These are phyloP conservation scores for Elephantulus edwardii DNA, from an alignment of 2,113 vertebrate species.

Conservation along the genomic window DNA sequence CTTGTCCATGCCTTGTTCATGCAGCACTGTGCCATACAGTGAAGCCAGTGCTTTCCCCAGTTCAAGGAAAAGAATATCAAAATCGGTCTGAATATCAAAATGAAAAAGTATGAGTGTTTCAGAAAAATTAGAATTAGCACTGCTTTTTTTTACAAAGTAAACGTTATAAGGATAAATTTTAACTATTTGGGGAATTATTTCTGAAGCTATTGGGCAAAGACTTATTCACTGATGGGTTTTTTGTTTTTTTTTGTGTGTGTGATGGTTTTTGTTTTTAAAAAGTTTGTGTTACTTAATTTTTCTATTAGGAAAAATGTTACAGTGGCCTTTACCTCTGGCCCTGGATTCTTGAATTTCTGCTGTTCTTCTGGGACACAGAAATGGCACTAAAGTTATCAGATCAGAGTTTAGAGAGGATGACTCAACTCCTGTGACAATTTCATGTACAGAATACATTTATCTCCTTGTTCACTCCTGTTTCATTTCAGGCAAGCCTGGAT, in stretches of 20 bases:
- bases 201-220: not conserved
- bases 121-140: not conserved
- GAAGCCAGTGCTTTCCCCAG: too few relatives aligned
- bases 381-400: slow-evolving; percentile 13
- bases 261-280: not conserved
- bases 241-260: too few relatives aligned
- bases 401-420: slow-evolving; percentile 21
- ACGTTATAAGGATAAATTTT: not conserved
- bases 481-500: not conserved
- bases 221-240: not conserved
- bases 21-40: too few relatives aligned
- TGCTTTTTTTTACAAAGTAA: slow-evolving; percentile 8
- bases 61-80: too few relatives aligned
- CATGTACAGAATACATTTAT: not conserved
- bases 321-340: not conserved
- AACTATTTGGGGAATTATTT: not conserved
- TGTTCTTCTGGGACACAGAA: not conserved
- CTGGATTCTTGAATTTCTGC: not conserved
- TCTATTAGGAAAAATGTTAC: not conserved
- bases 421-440: not conserved
- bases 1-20: too few relatives aligned
- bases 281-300: slow-evolving; percentile 18
- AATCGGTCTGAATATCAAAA: too few relatives aligned
- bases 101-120: too few relatives aligned
- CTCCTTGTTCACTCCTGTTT: slow-evolving; percentile 19